Conservation (phyloP, 2,888 invertebrate species). For the Phortica magna region DNA sequence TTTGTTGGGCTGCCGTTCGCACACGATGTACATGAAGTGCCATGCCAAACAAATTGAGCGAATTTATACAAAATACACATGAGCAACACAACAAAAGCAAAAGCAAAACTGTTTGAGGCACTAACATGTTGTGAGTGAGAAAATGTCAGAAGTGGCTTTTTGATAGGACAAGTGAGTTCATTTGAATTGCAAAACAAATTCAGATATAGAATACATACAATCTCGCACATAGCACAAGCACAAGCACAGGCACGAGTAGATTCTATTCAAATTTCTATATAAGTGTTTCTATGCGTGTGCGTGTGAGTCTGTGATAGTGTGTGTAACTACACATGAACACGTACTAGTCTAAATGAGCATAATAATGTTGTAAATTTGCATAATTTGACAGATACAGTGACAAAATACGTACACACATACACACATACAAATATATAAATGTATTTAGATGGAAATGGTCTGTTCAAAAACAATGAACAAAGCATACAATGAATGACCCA, state of each 20-base stretch:
- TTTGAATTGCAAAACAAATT: conserved; percentile 71
- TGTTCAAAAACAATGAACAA: background rate
- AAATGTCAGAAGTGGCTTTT: background rate
- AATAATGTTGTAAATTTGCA: conserved; percentile 71
- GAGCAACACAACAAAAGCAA: conserved; percentile 37
- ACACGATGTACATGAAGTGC: conserved; percentile 2
- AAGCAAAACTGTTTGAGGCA: conserved; percentile 39
- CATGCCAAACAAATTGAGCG: conserved; percentile 53
- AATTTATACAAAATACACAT: conserved; percentile 51
- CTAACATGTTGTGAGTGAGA: conserved; percentile 7
- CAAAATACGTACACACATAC: conserved; percentile 31
- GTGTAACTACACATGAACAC: conserved; percentile 29
- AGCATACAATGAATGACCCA: background rate
- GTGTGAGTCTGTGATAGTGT: background rate
- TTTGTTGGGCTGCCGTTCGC: background rate
- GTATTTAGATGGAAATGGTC: background rate
- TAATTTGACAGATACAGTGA: conserved; percentile 61
- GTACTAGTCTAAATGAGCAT: conserved; percentile 58
- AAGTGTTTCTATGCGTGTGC: background rate
- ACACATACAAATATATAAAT: background rate
- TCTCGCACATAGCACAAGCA: background rate
- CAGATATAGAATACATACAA: conserved; percentile 25
- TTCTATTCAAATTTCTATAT: background rate
- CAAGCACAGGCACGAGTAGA: background rate
- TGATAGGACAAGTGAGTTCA: conserved; percentile 56